phyloP scores from a whole-genome alignment of 2,113 vertebrate genomes.

The Haemorhous mexicanus region DNA sequence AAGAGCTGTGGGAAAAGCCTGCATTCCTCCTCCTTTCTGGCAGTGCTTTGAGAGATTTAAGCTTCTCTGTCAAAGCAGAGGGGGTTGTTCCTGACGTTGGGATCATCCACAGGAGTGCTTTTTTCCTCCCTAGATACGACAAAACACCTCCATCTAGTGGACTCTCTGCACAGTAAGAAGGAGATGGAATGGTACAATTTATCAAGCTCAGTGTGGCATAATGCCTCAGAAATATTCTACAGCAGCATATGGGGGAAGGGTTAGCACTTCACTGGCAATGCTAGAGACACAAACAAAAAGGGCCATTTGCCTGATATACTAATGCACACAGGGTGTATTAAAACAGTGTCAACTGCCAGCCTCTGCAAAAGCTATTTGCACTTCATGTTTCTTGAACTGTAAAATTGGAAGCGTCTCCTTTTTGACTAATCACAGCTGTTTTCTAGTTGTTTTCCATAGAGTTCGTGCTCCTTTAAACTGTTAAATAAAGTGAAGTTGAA shows the following conservation, averaged over 20 bases:
- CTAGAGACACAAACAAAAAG: not conserved
- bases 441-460: not conserved
- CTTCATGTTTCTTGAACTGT: not conserved
- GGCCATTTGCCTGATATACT: not conserved
- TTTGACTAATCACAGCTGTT: not conserved
- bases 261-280: not conserved
- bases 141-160: constrained; percentile 70
- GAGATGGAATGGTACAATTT: not conserved
- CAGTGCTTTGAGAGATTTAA: not conserved
- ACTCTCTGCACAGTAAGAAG: not conserved
- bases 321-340: not conserved
- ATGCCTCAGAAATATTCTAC: not conserved
- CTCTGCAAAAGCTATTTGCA: not conserved
- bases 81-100: not conserved
- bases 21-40: not conserved
- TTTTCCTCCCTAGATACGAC: not conserved
- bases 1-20: not conserved
- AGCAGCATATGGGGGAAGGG: not conserved
- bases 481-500: not conserved
- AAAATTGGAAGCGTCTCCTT: not conserved
- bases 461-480: not conserved
- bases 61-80: constrained; percentile 3
- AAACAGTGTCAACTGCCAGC: not conserved
- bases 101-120: not conserved
- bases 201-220: not conserved